These are phyloP conservation scores for Ornithoptera priamus DNA, from an alignment of 2,888 invertebrate genomes.

Conservation along the genomic window DNA sequence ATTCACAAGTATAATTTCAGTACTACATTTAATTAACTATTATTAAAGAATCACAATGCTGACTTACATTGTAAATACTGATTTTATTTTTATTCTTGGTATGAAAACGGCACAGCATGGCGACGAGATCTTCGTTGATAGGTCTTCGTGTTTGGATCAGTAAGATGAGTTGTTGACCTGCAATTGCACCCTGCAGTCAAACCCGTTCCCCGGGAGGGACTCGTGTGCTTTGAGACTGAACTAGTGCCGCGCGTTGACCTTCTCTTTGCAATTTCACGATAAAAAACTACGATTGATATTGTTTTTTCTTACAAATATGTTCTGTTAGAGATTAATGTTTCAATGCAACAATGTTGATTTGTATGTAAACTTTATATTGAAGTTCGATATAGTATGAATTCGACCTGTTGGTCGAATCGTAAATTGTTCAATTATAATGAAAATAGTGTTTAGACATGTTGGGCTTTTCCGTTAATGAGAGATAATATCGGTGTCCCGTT, in stretches of 20 bases:
- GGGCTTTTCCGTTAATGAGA: slow-evolving; percentile 52
- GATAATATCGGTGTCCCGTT: slow-evolving; percentile 67
- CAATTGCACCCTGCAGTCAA: slow-evolving; percentile 62
- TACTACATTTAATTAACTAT: background rate
- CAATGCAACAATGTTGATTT: background rate
- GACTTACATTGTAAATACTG: background rate
- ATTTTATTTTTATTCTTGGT: background rate
- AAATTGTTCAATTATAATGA: background rate
- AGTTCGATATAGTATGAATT: no score
- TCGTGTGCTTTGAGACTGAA: slow-evolving; percentile 31
- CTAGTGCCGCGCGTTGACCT: slow-evolving; percentile 37
- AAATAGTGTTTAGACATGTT: slow-evolving; percentile 5
- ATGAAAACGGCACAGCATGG: slow-evolving; percentile 38
- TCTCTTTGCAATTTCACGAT: slow-evolving; percentile 40
- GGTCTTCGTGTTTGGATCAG: slow-evolving; percentile 66
- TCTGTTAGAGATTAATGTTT: background rate
- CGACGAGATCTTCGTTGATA: slow-evolving; percentile 64
- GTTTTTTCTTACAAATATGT: background rate
- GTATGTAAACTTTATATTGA: background rate
- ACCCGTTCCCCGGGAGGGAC: slow-evolving; percentile 59
- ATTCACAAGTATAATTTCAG: background rate
- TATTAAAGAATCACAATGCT: background rate
- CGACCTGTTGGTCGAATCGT: background rate
- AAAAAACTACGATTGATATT: slow-evolving; percentile 47
- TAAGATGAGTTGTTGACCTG: slow-evolving; percentile 70